These are phyloP conservation scores for Colaptes auratus DNA, from an alignment of 2,113 vertebrate genomes.

Conservation along the genomic window DNA sequence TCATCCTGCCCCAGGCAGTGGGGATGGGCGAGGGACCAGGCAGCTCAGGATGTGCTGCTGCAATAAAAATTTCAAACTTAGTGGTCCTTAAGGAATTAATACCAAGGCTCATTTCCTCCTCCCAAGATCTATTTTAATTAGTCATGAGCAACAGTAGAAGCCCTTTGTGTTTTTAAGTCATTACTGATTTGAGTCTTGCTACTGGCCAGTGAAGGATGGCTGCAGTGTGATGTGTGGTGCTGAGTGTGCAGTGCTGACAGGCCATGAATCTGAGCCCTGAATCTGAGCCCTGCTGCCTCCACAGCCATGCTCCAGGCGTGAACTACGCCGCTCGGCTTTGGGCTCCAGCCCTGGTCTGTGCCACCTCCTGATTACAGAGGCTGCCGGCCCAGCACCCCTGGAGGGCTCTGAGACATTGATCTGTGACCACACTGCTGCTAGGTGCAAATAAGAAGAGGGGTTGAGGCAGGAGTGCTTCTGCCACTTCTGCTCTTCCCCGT, in stretches of 20 bases:
- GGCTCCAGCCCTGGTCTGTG: neutral
- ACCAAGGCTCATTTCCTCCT: conserved; percentile 49
- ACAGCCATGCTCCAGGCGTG: neutral
- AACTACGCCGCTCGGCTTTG: neutral
- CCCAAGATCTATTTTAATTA: conserved; percentile 32
- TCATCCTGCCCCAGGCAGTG: neutral
- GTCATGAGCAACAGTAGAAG: conserved; percentile 29
- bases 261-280: neutral
- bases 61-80: neutral
- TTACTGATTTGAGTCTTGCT: neutral
- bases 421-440: accelerated
- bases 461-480: neutral
- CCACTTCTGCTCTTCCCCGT: neutral
- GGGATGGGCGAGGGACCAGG: neutral
- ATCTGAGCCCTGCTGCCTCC: neutral
- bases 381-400: neutral
- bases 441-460: neutral
- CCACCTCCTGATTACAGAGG: neutral
- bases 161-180: conserved; percentile 32
- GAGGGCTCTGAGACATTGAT: neutral
- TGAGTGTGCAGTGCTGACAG: neutral
- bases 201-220: neutral
- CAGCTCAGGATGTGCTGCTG: accelerated
- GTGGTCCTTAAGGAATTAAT: conserved; percentile 15
- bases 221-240: neutral